Evolutionary conservation across 1,140 invertebrate species (phyloP).

Genomic region (Drosophila repleta): DNA sequence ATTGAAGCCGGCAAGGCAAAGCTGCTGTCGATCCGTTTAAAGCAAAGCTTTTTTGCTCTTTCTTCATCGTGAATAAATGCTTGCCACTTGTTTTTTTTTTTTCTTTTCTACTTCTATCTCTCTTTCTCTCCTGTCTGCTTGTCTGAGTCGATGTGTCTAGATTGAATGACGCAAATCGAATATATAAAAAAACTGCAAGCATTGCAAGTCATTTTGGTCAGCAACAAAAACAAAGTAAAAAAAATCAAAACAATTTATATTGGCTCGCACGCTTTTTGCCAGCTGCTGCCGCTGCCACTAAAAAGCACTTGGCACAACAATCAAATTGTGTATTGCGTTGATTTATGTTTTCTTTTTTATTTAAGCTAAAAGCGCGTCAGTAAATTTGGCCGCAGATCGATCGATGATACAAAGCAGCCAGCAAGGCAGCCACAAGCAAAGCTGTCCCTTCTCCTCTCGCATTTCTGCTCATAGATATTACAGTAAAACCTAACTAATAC

Average conservation of each 20-base stretch:
- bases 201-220: constrained; percentile 49
- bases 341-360: constrained; percentile 53
- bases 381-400: constrained; percentile 57
- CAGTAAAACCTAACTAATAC: neutral
- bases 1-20: constrained; percentile 30
- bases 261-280: constrained; percentile 53
- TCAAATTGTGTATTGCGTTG: constrained; percentile 53
- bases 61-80: constrained; percentile 14
- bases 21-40: constrained; percentile 16
- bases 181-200: constrained; percentile 48
- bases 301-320: constrained; percentile 66
- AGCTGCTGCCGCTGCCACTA: constrained; percentile 55
- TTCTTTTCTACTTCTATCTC: neutral
- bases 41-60: constrained; percentile 29
- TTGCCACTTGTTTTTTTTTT: too few relatives aligned
- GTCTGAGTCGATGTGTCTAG: constrained; percentile 33
- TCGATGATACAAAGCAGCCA: constrained; percentile 43
- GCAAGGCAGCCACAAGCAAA: constrained; percentile 6
- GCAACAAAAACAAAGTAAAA: constrained; percentile 36
- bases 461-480: neutral
- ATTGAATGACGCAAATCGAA: constrained; percentile 70
- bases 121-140: neutral
- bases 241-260: constrained; percentile 48
- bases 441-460: neutral
- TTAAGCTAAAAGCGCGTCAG: constrained; percentile 51